Percentiles rank a stretch among this genome's conserved stretches.
These are phyloP conservation scores for Tangara arthus DNA, from an alignment of 2,797 vertebrate species.

Conservation along the genomic window DNA sequence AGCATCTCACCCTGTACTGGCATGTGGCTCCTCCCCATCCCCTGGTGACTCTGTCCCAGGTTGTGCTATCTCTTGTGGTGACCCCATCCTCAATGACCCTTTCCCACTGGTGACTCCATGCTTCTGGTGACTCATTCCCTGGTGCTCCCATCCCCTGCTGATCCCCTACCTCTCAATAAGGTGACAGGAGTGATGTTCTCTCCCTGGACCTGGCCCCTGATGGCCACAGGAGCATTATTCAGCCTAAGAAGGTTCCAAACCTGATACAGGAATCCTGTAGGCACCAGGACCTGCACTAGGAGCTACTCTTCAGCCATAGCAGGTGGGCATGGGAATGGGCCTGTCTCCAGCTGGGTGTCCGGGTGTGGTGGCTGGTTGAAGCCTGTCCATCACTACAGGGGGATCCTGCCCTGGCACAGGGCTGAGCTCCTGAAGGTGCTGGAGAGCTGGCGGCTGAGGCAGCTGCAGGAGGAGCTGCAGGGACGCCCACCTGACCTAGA, in stretches of 20 bases:
- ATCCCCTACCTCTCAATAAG: background rate
- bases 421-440: constrained; percentile 78
- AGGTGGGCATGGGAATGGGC: constrained; percentile 1
- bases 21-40: background rate
- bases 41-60: background rate
- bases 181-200: background rate
- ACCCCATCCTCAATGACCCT: background rate
- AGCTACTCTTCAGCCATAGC: constrained; percentile 82
- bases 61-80: background rate
- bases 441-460: constrained; percentile 76
- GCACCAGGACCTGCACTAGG: constrained; percentile 76
- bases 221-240: constrained; percentile 33
- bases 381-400: constrained; percentile 42
- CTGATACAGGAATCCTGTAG: constrained; percentile 65
- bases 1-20: background rate
- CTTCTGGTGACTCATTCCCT: no score
- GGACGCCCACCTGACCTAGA: constrained; percentile 77
- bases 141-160: background rate
- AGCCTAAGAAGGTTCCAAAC: constrained; percentile 73
- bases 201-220: background rate
- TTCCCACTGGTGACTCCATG: background rate
- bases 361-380: background rate
- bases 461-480: constrained; percentile 74
- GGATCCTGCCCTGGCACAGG: constrained; percentile 76
- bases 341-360: background rate